Base-by-base conservation (phyloP, 2,113 vertebrate genomes). In the Myiagra hebetior region DNA sequence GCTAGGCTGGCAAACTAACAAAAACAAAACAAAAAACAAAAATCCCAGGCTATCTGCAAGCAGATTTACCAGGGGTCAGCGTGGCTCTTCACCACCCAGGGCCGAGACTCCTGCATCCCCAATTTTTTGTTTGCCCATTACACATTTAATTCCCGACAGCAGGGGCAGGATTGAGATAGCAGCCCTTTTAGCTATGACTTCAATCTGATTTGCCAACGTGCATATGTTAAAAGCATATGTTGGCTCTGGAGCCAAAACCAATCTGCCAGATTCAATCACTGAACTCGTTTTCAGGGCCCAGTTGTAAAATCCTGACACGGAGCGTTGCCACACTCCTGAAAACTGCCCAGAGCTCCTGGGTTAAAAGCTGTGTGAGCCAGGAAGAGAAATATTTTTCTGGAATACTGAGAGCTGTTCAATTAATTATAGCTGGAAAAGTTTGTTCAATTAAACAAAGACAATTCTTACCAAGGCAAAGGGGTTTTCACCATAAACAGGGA, bases 181-280 rank as follows among this genome's bases (percentile, higher is more conserved):
- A 93, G 74, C 27, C 78, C 56, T 69, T 42, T 85, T 7, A 73
- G 70, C n/a, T 57, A 52, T 1, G 30, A 73, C 63, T 93, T 42
- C 91, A 62, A 56, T 65, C 67, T 91, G 68, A 89, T 93, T 89
- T 94, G 91, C 91, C 91, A 96, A 73, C 1, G 4, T 47, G 85
- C 70, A 41, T 81, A 86, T 93, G 93, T 69, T 93, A 35, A 80
- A 94, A 92, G 67, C 89, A 94, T 53, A 85, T 30, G 88, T 50
- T 69, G 79, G 31, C 65, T 69, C 73, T 57, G 33, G 6, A 85
- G 92, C 89, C 91, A 93, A 94, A 78, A 2, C 72, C 92, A 76
- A 94, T 18, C 53, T 93, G 95, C 89, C 95, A 96, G 75, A 85
- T 63, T 87, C 78, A 94, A 87, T 78, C 55, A 27, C 12, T 65